phyloP scores from a whole-genome alignment of 2,797 vertebrate genomes.

The Podarcis lilfordi region DNA sequence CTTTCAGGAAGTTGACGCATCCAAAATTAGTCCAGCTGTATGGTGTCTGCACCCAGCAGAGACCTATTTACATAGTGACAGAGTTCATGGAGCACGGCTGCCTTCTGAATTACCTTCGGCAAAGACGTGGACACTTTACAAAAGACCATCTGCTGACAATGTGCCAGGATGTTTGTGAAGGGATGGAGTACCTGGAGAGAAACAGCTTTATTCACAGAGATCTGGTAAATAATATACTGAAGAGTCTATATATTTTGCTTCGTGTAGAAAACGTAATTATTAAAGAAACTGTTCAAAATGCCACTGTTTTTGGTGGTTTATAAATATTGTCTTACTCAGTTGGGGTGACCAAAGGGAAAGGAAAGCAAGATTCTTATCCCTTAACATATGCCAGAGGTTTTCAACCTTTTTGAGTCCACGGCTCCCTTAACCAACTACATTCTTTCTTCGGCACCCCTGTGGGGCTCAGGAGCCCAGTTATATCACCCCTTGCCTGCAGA shows the following conservation, averaged over 20 bases:
- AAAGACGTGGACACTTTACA: constrained; percentile 81
- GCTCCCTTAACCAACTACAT: too few species aligned
- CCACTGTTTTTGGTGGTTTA: not conserved
- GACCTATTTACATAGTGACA: constrained; percentile 91
- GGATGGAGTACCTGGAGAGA: constrained; percentile 91
- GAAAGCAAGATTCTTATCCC: not conserved
- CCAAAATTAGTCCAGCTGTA: constrained; percentile 94
- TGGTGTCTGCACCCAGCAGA: constrained; percentile 91
- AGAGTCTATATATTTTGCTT: not conserved
- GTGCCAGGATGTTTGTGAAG: constrained; percentile 90
- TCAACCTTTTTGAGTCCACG: too few species aligned
- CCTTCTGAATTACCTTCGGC: constrained; percentile 88
- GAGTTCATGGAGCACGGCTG: constrained; percentile 96
- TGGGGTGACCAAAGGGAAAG: not conserved
- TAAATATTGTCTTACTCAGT: not conserved
- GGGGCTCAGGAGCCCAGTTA: too few species aligned
- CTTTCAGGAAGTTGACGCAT: constrained; percentile 89
- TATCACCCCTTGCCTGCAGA: too few species aligned
- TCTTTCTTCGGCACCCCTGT: too few species aligned
- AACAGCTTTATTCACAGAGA: constrained; percentile 94
- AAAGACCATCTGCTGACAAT: constrained; percentile 85
- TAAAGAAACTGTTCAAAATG: not conserved
- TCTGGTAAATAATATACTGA: constrained; percentile 78
- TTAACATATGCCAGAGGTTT: not conserved
- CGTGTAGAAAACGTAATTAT: not conserved